Base-by-base conservation (phyloP, 2,113 vertebrate species). In the Sapajus apella region DNA sequence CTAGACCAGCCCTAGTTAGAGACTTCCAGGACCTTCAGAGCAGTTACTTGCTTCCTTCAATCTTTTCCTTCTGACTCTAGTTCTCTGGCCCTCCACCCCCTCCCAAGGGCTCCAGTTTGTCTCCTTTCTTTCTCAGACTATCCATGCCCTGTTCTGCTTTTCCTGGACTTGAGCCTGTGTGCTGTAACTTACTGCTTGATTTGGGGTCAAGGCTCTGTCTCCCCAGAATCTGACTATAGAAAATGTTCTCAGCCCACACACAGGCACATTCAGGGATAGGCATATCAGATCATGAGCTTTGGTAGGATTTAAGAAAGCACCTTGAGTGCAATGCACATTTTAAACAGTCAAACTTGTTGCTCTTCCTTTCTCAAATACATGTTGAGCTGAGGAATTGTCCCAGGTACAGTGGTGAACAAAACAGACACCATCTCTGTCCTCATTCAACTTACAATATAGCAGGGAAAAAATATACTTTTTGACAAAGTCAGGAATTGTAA, bases 351-450 rank as follows among this genome's bases (percentile, higher is more conserved):
- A 21, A 43, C 56, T n/a, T 17, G 30, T 64, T 87, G 30, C 40
- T 75, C 40, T 77, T 86, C 66, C 70, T 77, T 94, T 92, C 83
- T 52, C 75, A 90, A 50, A 61, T 66, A 50, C 50, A 50, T 61
- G n/a, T 40, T 55, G 30, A 93, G 52, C 37, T 0, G 0, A 83
- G 66, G 75, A 87, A 94, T 61, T 52, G 40, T 87, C 80, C 81
- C 35, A 90, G 35, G 81, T 93, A 82, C 43, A 91, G 14, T 13
- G 20, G 23, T 2, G 35, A 92, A 56, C 17, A 70, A 90, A 94
- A 87, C 8, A 85, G 23, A 86, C 56, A 72, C 35, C 3, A 10
- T 79, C 20, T 64, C 76, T 73, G 7, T 84, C 72, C 40, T 70
- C 50, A 80, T 0, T 72, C n/a, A 92, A 79, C 18, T 81, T 81